phyloP scores from a whole-genome alignment of 1,140 invertebrate genomes.

The Neodiprion pinetum region DNA sequence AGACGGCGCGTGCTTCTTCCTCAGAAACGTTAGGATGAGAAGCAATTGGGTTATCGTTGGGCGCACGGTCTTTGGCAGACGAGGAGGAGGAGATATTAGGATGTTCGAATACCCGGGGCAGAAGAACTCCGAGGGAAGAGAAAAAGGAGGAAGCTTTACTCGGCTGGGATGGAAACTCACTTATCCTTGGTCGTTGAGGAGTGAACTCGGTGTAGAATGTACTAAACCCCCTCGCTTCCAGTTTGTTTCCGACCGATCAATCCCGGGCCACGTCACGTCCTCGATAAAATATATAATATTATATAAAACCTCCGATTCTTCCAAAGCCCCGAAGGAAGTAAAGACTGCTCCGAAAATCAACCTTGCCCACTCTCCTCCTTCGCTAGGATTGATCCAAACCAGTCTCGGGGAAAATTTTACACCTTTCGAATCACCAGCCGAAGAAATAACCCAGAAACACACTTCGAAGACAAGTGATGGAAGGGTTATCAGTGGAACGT shows the following conservation, averaged over 20 bases:
- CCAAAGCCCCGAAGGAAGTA: background rate
- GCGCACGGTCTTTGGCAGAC: background rate
- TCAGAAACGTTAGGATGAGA: background rate
- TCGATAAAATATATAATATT: background rate
- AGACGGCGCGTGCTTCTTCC: background rate
- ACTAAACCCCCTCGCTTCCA: background rate
- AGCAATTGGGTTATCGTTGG: background rate
- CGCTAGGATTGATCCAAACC: too few relatives aligned
- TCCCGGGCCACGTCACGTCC: conserved; percentile 1
- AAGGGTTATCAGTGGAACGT: too few relatives aligned
- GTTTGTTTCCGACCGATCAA: background rate
- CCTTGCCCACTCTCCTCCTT: background rate
- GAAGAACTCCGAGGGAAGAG: background rate
- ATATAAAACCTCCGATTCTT: background rate
- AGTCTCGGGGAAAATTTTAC: too few relatives aligned
- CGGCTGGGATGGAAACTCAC: background rate
- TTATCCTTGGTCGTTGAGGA: background rate
- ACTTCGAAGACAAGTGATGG: too few relatives aligned
- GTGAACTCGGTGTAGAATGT: background rate
- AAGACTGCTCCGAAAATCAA: background rate
- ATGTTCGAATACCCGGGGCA: background rate
- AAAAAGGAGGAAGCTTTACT: background rate
- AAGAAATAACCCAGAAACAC: too few relatives aligned
- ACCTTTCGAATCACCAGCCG: too few relatives aligned
- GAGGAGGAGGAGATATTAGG: background rate